Evolutionary conservation across 2,797 vertebrate species (phyloP), one percentile per base, ranked within the genome.

Genomic region (Hypotaenidia okinawae): DNA sequence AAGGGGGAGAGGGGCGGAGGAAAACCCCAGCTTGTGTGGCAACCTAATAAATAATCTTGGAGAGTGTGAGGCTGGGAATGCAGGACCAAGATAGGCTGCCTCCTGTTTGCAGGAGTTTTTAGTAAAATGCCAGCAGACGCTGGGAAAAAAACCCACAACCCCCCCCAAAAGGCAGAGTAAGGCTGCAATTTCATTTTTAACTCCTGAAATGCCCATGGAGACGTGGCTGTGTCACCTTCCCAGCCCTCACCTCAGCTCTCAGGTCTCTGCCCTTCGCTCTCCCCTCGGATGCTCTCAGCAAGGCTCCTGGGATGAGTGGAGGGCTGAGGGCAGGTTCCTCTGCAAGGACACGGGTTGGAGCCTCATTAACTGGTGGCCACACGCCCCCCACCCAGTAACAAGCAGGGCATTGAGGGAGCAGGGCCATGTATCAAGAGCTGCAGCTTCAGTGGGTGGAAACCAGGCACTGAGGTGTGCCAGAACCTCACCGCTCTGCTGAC

Each of bases 41-140:
- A 88, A 74, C n/a, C 19, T 85, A 73, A 82, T 95, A 95, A 96
- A 97, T 94, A 96, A 93, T 82, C 43, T 30, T 2, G 0, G 80
- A 86, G 64, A 76, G 81, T 2, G 0, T 25, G 68, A 61, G 43
- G 75, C 80, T 75, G 96, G 86, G 87, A 92, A 84, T 9, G 63
- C 45, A 61, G 61, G 45, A n/a, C 27, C 3, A 12, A 74, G 87
- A 59, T 41, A 19, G 41, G 55, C 62, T 73, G 51, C 66, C 70
- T 73, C 24, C 72, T 76, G 28, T 87, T 82, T 66, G 23, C 37
- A 51, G 39, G 63, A 78, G 37, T 37, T 87, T 79, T 77, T 75
- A 77, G 81, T 84, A 75, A 84, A 94, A 62, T 47, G 21, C 66
- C 54, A 59, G 64, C 2, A 39, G 43, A 82, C 25, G 27, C 13